Evolutionary conservation across 92 coral and sea anemone species (phyloP).

Genomic region (Parazoanthus darwini): DNA sequence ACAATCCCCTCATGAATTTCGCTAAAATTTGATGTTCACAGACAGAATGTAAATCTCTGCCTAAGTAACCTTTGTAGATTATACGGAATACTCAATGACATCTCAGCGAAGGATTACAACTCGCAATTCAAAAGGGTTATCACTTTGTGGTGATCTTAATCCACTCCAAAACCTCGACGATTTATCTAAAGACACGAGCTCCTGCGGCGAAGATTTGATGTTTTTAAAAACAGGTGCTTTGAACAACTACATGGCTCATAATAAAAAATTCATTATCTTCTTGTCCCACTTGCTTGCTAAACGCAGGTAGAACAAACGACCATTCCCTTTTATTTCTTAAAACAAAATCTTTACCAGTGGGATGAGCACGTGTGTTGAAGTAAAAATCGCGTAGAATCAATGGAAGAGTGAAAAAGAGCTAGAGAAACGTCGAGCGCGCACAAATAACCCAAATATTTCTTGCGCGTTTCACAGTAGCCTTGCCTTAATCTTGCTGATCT

Average conservation of each 20-base stretch:
- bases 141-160: slow-evolving; percentile 7
- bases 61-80: slow-evolving; percentile 26
- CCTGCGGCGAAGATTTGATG: slow-evolving; percentile 37
- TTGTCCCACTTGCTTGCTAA: slow-evolving; percentile 45
- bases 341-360: slow-evolving; percentile 3
- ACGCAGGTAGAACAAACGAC: slow-evolving; percentile 36
- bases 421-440: no score
- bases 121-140: slow-evolving; percentile 1
- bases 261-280: slow-evolving; percentile 37
- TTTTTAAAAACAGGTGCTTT: slow-evolving; percentile 43
- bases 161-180: slow-evolving; percentile 11
- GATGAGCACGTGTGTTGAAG: slow-evolving; percentile 8
- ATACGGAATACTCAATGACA: slow-evolving; percentile 14
- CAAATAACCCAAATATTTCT: background rate
- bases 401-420: background rate
- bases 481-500: slow-evolving; percentile 38
- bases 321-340: slow-evolving; percentile 12
- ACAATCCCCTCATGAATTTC: slow-evolving; percentile 17
- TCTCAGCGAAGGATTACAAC: background rate
- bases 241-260: slow-evolving; percentile 27
- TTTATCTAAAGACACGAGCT: slow-evolving; percentile 26
- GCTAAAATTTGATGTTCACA: slow-evolving; percentile 44
- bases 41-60: slow-evolving; percentile 41
- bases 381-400: background rate
- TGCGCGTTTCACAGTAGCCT: slow-evolving; percentile 22